A percentile compares a stretch with the other conserved stretches of the same genome.
Conservation (phyloP, 2,113 vertebrate species). For the Pluvialis apricaria region DNA sequence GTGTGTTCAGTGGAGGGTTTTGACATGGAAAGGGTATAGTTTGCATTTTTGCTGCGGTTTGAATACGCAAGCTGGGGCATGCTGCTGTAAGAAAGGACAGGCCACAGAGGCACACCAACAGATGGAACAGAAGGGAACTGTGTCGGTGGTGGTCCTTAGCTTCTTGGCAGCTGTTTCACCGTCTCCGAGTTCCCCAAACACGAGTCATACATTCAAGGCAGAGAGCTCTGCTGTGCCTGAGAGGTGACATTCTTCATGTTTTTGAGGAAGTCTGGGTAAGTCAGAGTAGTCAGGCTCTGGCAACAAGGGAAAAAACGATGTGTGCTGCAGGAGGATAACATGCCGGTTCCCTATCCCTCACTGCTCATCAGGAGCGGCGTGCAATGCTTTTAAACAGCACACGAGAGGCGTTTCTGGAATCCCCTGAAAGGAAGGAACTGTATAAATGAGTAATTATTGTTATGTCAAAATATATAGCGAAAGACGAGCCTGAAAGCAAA, state of each 20-base stretch:
- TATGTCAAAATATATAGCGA: background rate
- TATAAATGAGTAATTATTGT: background rate
- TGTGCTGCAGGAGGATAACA: background rate
- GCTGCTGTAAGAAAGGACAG: background rate
- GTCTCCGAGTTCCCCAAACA: background rate
- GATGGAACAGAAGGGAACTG: background rate
- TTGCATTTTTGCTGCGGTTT: background rate
- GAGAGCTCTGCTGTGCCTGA: background rate
- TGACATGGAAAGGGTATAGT: background rate
- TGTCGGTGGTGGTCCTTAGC: background rate
- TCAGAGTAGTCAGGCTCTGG: background rate
- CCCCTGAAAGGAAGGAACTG: background rate
- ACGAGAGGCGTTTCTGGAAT: background rate
- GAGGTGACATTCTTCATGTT: background rate
- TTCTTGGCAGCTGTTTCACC: background rate
- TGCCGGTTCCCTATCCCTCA: background rate
- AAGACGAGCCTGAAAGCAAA: background rate
- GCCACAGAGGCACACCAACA: background rate
- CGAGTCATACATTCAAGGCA: accelerated
- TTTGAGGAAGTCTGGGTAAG: background rate
- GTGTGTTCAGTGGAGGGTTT: background rate
- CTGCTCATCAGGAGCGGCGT: background rate
- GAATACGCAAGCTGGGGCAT: background rate
- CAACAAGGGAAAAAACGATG: background rate
- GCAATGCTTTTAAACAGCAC: background rate